Base-by-base conservation (phyloP, 2,113 vertebrate species). In the Nipponia nippon region DNA sequence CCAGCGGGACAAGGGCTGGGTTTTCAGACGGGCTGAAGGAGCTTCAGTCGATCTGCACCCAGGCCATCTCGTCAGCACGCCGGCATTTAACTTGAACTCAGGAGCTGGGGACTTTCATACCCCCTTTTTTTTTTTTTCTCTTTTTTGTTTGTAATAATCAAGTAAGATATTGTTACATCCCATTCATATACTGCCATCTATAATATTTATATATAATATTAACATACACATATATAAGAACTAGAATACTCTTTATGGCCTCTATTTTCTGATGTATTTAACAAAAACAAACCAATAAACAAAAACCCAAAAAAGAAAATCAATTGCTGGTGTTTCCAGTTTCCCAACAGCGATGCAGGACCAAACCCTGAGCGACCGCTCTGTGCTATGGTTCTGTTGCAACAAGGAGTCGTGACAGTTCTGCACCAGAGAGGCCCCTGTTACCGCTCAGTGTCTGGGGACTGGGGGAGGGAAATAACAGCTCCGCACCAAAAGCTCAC, bases 321-420 rank as follows among this genome's bases (percentile, higher is more conserved):
- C 36, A 89, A 80, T 81, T 98, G 98, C 97, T 98, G 98, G 98
- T 98, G 95, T 94, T 96, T 97, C 94, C 89, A 70, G 95, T 89
- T 93, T 90, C 90, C 89, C 66, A 90, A 30, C 53, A 61, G 90
- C 75, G 82, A 44, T 10, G 63, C 70, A 95, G 91, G 87, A 96
- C 87, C 82, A 75, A 49, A 83, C 84, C 70, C 89, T 63, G 90
- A 80, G 89, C 94, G 56, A 56, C 69, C 63, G 67, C 71, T 84
- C 62, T 62, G 47, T 46, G 86, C 91, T 75, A 13, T 38, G 49
- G 73, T 44, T 93, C 62, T 76, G 69, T 21, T 58, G 49, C 70
- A 72, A 18, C 9, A 13, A 67, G 47, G 80, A 53, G 21, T 32
- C 30, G 11, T 1, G 29, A 73, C 69, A 63, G 6, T 32, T 66